Percentiles rank a stretch among this genome's conserved stretches.
Conservation (phyloP, 2,888 invertebrate species). For the Hemithea aestivaria region DNA sequence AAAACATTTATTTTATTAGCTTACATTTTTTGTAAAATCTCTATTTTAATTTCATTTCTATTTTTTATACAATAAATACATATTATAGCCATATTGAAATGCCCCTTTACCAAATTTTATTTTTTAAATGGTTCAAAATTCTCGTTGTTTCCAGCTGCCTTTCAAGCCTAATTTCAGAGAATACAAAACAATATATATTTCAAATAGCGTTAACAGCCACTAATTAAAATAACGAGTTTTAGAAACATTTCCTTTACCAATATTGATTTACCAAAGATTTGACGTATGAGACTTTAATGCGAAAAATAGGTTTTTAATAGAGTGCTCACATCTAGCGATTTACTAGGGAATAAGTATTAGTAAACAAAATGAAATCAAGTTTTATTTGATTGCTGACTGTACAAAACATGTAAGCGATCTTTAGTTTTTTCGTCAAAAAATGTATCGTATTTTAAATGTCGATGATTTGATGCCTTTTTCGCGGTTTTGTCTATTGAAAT, state of each 20-base stretch:
- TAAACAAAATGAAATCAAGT: too few species aligned
- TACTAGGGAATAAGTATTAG: too few species aligned
- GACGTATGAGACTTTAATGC: too few species aligned
- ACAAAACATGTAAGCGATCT: too few species aligned
- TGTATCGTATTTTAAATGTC: too few species aligned
- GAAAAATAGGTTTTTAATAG: too few species aligned
- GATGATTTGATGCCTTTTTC: too few species aligned
- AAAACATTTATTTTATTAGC: neutral
- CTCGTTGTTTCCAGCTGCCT: conserved; percentile 11
- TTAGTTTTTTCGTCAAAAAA: too few species aligned
- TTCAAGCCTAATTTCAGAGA: conserved; percentile 13
- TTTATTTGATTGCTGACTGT: too few species aligned
- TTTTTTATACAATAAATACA: conserved; percentile 3
- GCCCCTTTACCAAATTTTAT: conserved; percentile 6
- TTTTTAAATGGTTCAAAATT: conserved; percentile 9
- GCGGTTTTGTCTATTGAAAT: too few species aligned
- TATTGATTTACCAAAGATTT: too few species aligned
- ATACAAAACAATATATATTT: conserved; percentile 12
- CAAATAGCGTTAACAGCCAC: conserved; percentile 12
- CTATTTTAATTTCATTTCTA: conserved; percentile 5
- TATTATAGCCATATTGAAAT: conserved; percentile 1
- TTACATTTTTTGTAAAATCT: conserved; percentile 5
- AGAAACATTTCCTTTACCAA: conserved; percentile 1
- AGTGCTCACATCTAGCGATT: too few species aligned
- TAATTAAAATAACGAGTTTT: conserved; percentile 4